Conservation (phyloP, 2,113 vertebrate species). For the Neogobius melanostomus region DNA sequence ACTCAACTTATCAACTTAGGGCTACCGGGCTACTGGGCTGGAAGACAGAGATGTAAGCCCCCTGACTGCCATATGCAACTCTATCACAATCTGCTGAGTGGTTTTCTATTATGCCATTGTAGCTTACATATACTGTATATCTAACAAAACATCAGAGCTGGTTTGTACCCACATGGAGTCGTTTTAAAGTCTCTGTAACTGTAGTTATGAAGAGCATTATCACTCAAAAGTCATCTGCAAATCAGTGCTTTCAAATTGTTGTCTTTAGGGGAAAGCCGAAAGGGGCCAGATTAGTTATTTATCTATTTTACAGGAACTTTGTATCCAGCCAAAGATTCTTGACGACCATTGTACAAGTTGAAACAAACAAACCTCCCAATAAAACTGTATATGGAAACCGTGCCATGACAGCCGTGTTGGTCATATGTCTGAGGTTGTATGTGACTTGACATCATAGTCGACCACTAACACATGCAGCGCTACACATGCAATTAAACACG, state of each 20-base stretch:
- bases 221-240: no score
- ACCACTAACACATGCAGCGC: conserved; percentile 1
- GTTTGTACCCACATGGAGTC: no score
- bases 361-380: conserved; percentile 46
- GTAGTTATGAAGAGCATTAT: no score
- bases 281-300: no score
- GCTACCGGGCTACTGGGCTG: conserved; percentile 66
- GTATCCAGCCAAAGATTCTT: conserved; percentile 19
- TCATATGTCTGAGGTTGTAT: conserved; percentile 39
- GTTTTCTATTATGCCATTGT: conserved; percentile 37
- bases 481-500: not conserved
- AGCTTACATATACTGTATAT: conserved; percentile 9
- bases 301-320: not conserved
- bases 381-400: conserved; percentile 39
- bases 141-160: no score
- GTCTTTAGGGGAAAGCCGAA: no score
- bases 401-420: conserved; percentile 37
- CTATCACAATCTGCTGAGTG: conserved; percentile 50
- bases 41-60: conserved; percentile 50
- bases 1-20: conserved; percentile 72
- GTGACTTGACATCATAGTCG: conserved; percentile 42
- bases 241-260: no score
- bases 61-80: conserved; percentile 43
- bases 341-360: conserved; percentile 32
- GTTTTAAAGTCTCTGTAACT: no score